phyloP scores from a whole-genome alignment of 2,888 invertebrate genomes.

The Furcula furcula region DNA sequence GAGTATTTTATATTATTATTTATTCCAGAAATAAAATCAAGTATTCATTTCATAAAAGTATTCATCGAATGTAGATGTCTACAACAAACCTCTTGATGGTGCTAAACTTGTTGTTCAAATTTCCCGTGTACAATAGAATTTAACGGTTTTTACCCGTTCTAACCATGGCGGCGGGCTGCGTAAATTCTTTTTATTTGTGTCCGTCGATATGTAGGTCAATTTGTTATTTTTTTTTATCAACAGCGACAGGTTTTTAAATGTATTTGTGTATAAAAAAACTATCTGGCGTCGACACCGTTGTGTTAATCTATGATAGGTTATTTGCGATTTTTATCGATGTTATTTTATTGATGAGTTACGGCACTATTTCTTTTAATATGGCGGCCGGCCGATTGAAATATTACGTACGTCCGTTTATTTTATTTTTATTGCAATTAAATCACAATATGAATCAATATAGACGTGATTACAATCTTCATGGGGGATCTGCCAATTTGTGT shows the following conservation, averaged over 20 bases:
- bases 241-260: conserved; percentile 63
- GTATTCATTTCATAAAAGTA: conserved; percentile 14
- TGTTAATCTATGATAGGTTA: conserved; percentile 45
- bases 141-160: conserved; percentile 62
- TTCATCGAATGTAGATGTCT: conserved; percentile 10
- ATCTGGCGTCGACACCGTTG: conserved; percentile 46
- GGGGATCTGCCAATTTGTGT: conserved; percentile 11
- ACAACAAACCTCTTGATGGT: conserved; percentile 23
- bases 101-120: conserved; percentile 33
- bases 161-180: conserved; percentile 47
- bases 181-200: conserved; percentile 67
- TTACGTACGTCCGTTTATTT: conserved; percentile 18
- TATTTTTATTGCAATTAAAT: conserved; percentile 25
- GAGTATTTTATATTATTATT: conserved; percentile 11
- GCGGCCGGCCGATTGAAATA: conserved; percentile 17
- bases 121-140: conserved; percentile 49
- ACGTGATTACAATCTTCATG: conserved; percentile 15
- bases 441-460: conserved; percentile 23
- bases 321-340: conserved; percentile 51
- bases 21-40: conserved; percentile 21
- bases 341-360: conserved; percentile 36
- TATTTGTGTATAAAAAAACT: conserved; percentile 39
- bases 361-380: conserved; percentile 31
- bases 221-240: conserved; percentile 47
- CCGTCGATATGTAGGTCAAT: conserved; percentile 65